Evolutionary conservation across 2,888 invertebrate genomes (phyloP).

Genomic region (Drosophila dives): DNA sequence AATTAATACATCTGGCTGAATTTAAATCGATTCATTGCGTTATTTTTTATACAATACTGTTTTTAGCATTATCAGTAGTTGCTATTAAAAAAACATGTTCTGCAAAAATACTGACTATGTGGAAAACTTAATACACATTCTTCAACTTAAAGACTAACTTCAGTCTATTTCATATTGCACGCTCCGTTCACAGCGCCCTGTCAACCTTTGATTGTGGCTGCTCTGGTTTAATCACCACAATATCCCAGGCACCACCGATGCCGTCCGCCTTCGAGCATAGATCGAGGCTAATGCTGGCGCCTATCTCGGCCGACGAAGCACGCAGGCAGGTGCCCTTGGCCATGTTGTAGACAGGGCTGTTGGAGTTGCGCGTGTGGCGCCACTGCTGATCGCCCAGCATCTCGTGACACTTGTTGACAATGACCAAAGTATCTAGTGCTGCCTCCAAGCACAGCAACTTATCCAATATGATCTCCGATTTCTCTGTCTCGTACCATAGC

Average conservation of each 20-base stretch:
- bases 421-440: constrained; percentile 87
- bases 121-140: constrained; percentile 59
- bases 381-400: constrained; percentile 96
- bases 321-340: constrained; percentile 94
- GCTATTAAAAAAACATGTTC: background rate
- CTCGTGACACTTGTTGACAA: constrained; percentile 96
- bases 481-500: constrained; percentile 91
- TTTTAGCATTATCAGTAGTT: constrained; percentile 5
- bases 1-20: constrained; percentile 10
- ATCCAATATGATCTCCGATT: constrained; percentile 92
- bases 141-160: constrained; percentile 56
- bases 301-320: constrained; percentile 85
- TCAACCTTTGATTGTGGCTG: constrained; percentile 34
- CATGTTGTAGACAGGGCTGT: constrained; percentile 92
- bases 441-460: constrained; percentile 94
- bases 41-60: background rate
- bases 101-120: constrained; percentile 65
- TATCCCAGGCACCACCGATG: constrained; percentile 78
- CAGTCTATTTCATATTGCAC: constrained; percentile 53
- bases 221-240: constrained; percentile 42
- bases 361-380: constrained; percentile 90
- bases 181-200: constrained; percentile 46
- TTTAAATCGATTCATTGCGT: background rate
- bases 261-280: constrained; percentile 86
- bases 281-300: constrained; percentile 87